Conservation (phyloP, 2,888 invertebrate genomes). For the Ophion ellenae region DNA sequence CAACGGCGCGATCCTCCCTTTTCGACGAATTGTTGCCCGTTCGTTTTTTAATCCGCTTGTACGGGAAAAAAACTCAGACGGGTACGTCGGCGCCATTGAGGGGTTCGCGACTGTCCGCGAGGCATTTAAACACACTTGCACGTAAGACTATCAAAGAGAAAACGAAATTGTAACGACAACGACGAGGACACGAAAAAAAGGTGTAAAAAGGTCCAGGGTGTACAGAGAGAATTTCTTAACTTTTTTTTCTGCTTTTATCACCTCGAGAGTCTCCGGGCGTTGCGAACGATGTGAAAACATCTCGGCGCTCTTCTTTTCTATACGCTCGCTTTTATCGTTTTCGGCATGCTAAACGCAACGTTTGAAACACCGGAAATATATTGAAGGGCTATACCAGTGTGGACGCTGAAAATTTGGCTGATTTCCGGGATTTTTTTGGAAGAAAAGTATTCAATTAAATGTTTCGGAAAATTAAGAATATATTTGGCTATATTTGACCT, state of each 20-base stretch:
- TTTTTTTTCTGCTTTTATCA: background rate
- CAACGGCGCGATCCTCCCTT: background rate
- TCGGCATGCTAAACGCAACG: background rate
- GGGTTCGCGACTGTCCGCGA: slow-evolving; percentile 5
- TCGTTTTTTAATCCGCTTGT: background rate
- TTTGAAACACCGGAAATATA: no score
- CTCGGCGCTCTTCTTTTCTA: background rate
- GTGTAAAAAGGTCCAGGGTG: slow-evolving; percentile 6
- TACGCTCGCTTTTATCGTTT: background rate
- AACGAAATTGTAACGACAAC: slow-evolving; percentile 10
- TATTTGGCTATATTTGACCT: no score
- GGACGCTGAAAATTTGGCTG: no score
- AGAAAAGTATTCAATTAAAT: no score
- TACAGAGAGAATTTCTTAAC: slow-evolving; percentile 9
- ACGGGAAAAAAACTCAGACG: background rate
- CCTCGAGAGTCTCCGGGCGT: background rate
- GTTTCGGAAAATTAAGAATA: no score
- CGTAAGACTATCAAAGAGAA: slow-evolving; percentile 51
- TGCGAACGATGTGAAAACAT: background rate
- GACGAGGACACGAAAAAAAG: slow-evolving; percentile 24
- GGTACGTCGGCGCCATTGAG: background rate
- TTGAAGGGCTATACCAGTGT: no score
- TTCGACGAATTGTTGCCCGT: background rate
- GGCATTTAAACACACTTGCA: slow-evolving; percentile 44
- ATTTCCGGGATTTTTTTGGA: no score